These are phyloP conservation scores for Neuroscelio doddi DNA, from an alignment of 2,888 invertebrate species.

Conservation along the genomic window DNA sequence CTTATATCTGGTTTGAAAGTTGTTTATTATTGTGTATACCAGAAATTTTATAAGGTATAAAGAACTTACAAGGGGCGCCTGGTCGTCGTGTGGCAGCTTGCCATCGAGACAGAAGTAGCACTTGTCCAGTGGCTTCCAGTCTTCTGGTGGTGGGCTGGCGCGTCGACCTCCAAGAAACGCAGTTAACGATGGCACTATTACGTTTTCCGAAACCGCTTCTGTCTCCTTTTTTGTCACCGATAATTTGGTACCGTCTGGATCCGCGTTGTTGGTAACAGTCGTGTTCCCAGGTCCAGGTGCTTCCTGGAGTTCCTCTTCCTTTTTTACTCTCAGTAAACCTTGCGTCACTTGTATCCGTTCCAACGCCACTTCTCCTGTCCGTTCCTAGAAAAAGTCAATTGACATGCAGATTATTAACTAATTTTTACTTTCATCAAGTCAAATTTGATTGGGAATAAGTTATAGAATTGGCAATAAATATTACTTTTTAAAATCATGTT, in stretches of 20 bases:
- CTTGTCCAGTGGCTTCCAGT: constrained; percentile 89
- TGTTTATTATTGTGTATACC: no score
- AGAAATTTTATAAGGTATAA: background rate
- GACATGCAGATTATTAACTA: no score
- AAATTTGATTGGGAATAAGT: no score
- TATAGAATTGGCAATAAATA: no score
- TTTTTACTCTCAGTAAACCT: constrained; percentile 69
- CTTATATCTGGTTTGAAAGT: no score
- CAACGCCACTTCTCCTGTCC: constrained; percentile 62
- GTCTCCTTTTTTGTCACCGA: constrained; percentile 54
- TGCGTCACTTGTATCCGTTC: constrained; percentile 67
- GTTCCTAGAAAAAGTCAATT: constrained; percentile 52
- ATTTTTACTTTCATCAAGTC: no score
- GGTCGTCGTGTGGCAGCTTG: constrained; percentile 76
- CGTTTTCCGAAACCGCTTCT: constrained; percentile 52
- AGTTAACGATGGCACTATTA: constrained; percentile 52
- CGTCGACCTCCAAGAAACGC: constrained; percentile 63
- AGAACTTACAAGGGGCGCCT: constrained; percentile 75
- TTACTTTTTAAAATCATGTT: no score
- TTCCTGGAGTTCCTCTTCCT: constrained; percentile 69
- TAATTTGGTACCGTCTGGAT: constrained; percentile 38
- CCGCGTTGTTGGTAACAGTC: constrained; percentile 32
- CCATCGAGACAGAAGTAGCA: constrained; percentile 89
- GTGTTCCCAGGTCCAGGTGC: constrained; percentile 52
- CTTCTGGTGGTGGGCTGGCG: constrained; percentile 72